Percentiles rank a stretch among this genome's conserved stretches.
These are phyloP conservation scores for Acleris sparsana DNA, from an alignment of 2,888 invertebrate genomes.

Conservation along the genomic window DNA sequence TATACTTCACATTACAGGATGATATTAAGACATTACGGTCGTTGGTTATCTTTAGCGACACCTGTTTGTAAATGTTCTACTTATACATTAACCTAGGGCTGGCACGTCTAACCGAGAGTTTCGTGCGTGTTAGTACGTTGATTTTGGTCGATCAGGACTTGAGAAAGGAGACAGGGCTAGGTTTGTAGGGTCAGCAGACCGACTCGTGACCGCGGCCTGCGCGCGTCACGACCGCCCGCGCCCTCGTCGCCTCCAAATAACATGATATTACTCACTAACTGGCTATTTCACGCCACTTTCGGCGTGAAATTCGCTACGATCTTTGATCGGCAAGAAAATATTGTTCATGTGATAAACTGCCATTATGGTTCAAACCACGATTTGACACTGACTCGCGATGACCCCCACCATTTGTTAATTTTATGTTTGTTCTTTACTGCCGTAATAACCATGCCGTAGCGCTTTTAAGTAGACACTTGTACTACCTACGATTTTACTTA, in stretches of 20 bases:
- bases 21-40: conserved; percentile 66
- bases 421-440: conserved; percentile 7
- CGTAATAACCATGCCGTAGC: conserved; percentile 3
- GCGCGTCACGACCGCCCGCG: conserved; percentile 73
- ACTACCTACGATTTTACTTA: too few species aligned
- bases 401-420: conserved; percentile 17
- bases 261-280: conserved; percentile 81
- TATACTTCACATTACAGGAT: conserved; percentile 57
- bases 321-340: conserved; percentile 50
- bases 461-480: too few species aligned
- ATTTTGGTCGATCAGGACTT: conserved; percentile 44
- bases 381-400: conserved; percentile 22
- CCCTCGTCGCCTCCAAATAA: conserved; percentile 75
- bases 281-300: conserved; percentile 79
- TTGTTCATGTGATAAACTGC: conserved; percentile 48
- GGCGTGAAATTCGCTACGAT: conserved; percentile 47
- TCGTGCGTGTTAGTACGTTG: conserved; percentile 37
- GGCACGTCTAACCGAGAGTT: conserved; percentile 38
- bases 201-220: conserved; percentile 74
- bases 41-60: conserved; percentile 51
- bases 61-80: conserved; percentile 48
- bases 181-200: conserved; percentile 72
- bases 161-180: conserved; percentile 52
- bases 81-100: conserved; percentile 41
- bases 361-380: conserved; percentile 40